Evolutionary conservation across 35 echinoderm and acorn worm species (phyloP), one percentile per base, ranked within the genome.

Genomic region (Apostichopus japonicus): DNA sequence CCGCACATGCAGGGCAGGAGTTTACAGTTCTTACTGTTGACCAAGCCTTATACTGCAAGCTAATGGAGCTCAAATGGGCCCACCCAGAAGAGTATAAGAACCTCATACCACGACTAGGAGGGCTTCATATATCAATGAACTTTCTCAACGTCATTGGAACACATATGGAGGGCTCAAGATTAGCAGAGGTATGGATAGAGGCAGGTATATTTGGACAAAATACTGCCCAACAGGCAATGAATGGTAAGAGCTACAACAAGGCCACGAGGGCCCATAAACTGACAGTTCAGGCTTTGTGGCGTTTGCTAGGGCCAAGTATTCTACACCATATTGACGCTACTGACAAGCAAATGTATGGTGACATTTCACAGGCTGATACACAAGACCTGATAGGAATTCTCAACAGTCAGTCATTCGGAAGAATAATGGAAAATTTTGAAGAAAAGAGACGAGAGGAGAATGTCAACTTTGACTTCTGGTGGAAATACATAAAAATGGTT

Each of bases 21-120:
- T n/a, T n/a, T n/a, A n/a, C n/a, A n/a, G n/a, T n/a, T n/a, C n/a
- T 58, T 59, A 94, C 93, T 57, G 93, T 95, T 1, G 94, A 95
- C 57, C 78, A 95, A 56, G 94, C 91, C 8, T 59, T 95, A 4
- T 93, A n/a, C 22, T 56, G 10, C 56, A 90, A 92, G 63, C 62
- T 95, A 15, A 93, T 95, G 91, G 91, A 95, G 61, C 75, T 95
- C 10, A 95, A 94, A 82, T 94, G 93, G 93, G 13, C 87, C 16
- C 16, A 70, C 4, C 87, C 87, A 57, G 77, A 94, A 84, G 81
- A 91, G 55, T 5, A 88, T 8, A n/a, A 86, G 9, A 71, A n/a
- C 1, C 86, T 87, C 7, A 90, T 91, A 65, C 87, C 93, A 4
- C 54, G 91, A n/a, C 91, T 95, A 54, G 94, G 94, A 54, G 94